Base-by-base conservation (phyloP, 2,113 vertebrate species). In the Notarius lentiginosus region DNA sequence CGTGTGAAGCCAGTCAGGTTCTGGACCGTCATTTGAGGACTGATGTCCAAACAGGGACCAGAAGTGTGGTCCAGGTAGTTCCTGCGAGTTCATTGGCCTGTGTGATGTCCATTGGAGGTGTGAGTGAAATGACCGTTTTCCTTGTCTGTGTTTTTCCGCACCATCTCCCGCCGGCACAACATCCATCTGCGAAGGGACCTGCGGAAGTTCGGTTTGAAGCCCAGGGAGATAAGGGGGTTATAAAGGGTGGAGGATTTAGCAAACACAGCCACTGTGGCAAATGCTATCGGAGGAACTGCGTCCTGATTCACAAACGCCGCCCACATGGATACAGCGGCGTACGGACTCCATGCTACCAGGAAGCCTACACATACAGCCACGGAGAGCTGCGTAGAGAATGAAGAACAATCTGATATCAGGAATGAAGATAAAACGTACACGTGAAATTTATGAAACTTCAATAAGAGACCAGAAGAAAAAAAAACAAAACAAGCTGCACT, bases 101-200 rank as follows among this genome's bases (percentile, higher is more conserved):
- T 93, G 0, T 91, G 90, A 18, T 92, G 89, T n/a, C 94, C 94
- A 6, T 94, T 95, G 79, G 94, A 94, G 60, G 92, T 82, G 87
- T 91, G 89, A 9, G 92, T 91, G 17, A 92, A 93, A 86, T 93
- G 91, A 89, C 91, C 93, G 1, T 92, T 92, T 14, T 94, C 91
- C 85, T 89, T 87, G 87, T 89, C 91, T 11, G 84, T 53, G 84
- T 77, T 89, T 89, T 92, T 94, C 83, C 90, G 90, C 20, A 65
- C 3, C 1, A 87, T 86, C 83, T 87, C 56, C 22, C 72, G 53
- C 56, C 77, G 73, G 63, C 91, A 91, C 58, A 94, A 18, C 24
- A 88, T 90, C 14, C 81, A 88, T 73, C 91, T 92, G 88, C 91
- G 93, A 11, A 89, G 70, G 34, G 83, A 87, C 49, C 87, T 85